Conservation (phyloP, 2,888 invertebrate species). For the Gastrophysa polygoni region DNA sequence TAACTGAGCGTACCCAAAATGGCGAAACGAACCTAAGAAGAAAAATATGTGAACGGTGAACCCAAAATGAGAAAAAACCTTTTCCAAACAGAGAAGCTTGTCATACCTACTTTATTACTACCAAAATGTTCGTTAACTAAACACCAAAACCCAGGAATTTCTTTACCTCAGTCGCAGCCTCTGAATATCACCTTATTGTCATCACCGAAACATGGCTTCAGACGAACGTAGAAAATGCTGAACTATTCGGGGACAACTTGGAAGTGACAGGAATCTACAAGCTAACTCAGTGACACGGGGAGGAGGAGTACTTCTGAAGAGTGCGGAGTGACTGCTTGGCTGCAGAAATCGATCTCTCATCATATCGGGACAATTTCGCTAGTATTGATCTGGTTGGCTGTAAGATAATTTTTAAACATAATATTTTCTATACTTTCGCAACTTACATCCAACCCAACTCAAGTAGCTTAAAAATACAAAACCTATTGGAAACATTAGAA, state of each 20-base stretch:
- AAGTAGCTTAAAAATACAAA: too few species aligned
- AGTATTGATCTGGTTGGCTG: not conserved
- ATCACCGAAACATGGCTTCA: not conserved
- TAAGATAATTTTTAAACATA: not conserved
- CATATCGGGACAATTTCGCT: not conserved
- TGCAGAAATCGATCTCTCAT: not conserved
- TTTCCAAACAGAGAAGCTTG: not conserved
- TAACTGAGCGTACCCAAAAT: too few species aligned
- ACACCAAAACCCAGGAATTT: conserved; percentile 2
- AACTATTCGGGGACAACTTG: not conserved
- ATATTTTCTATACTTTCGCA: too few species aligned
- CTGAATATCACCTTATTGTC: not conserved
- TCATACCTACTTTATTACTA: not conserved
- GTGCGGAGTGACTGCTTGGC: not conserved
- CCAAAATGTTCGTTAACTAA: conserved; percentile 13
- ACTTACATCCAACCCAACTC: too few species aligned
- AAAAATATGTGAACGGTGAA: too few species aligned
- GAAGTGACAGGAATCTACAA: not conserved
- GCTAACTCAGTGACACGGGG: not conserved
- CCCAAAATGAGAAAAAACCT: not conserved
- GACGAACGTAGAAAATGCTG: not conserved
- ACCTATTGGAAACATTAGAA: too few species aligned
- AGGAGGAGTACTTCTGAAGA: not conserved
- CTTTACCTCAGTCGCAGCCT: not conserved
- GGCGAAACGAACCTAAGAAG: too few species aligned